These are phyloP conservation scores for Capitella teleta DNA, from an alignment of 1,140 invertebrate species.

Conservation along the genomic window DNA sequence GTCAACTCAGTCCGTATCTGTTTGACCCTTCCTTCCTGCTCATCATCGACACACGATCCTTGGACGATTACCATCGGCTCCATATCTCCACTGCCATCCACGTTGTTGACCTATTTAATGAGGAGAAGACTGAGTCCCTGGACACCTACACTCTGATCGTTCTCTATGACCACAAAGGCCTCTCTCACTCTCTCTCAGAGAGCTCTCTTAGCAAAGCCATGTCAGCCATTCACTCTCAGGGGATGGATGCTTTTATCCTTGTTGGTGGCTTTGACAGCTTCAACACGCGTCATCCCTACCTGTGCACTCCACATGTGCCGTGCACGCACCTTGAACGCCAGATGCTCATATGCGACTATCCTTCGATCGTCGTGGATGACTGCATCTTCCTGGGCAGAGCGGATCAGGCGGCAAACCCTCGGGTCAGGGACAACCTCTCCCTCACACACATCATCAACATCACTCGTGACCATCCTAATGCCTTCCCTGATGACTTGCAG, in stretches of 20 bases:
- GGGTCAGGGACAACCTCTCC: conserved; percentile 65
- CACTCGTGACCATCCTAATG: conserved; percentile 92
- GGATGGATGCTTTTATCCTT: background rate
- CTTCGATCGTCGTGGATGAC: conserved; percentile 3
- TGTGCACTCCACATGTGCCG: background rate
- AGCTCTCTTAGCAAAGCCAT: background rate
- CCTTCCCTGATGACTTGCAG: conserved; percentile 88
- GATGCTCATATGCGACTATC: background rate
- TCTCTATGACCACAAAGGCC: conserved; percentile 3
- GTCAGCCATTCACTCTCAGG: background rate
- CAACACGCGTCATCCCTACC: background rate
- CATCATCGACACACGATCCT: conserved; percentile 4
- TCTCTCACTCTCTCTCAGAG: background rate
- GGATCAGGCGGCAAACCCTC: conserved; percentile 1
- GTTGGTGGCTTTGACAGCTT: conserved; percentile 3
- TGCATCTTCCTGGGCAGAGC: conserved; percentile 3
- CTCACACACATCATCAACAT: conserved; percentile 93
- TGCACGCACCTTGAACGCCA: background rate
- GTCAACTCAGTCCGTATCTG: conserved; percentile 4
- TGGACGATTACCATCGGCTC: background rate
- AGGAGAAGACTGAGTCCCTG: background rate
- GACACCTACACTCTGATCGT: conserved; percentile 4
- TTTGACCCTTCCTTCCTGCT: conserved; percentile 5
- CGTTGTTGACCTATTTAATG: background rate
- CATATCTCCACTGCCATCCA: conserved; percentile 4